Percentiles rank a stretch among this genome's conserved stretches.
These are phyloP conservation scores for Myrmecophaga tridactyla DNA, from an alignment of 2,113 vertebrate species.

Conservation along the genomic window DNA sequence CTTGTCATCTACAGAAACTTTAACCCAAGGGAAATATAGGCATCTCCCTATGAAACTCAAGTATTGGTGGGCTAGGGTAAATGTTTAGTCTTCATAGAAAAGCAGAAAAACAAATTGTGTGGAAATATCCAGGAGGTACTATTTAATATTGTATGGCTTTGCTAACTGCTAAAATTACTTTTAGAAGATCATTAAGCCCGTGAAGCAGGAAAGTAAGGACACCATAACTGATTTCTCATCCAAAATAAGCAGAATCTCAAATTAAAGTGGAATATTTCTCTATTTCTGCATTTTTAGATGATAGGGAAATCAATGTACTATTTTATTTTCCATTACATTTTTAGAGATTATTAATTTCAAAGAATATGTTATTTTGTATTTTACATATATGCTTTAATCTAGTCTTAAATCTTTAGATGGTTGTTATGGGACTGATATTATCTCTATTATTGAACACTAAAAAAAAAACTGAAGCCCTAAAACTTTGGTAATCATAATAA, in stretches of 20 bases:
- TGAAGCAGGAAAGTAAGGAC: constrained; percentile 1
- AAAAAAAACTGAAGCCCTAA: background rate
- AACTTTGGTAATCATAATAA: background rate
- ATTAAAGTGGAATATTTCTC: background rate
- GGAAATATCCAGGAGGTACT: background rate
- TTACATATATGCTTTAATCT: background rate
- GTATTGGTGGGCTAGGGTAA: background rate
- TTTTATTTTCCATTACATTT: constrained; percentile 14
- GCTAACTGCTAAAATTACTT: constrained; percentile 19
- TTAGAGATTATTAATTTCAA: constrained; percentile 16
- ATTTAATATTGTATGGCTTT: background rate
- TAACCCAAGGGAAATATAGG: background rate
- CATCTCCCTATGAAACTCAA: background rate
- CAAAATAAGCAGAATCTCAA: constrained; percentile 30
- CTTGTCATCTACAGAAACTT: background rate
- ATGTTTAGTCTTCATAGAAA: constrained; percentile 25
- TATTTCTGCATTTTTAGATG: background rate
- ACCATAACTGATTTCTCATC: background rate
- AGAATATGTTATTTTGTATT: background rate
- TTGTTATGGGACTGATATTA: background rate
- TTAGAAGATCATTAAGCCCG: constrained; percentile 4
- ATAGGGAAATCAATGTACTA: background rate
- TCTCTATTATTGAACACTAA: background rate
- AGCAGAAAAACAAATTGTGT: background rate
- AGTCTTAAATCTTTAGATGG: background rate